Base-by-base conservation (phyloP, 2,113 vertebrate species). In the Gracilinanus agilis region DNA sequence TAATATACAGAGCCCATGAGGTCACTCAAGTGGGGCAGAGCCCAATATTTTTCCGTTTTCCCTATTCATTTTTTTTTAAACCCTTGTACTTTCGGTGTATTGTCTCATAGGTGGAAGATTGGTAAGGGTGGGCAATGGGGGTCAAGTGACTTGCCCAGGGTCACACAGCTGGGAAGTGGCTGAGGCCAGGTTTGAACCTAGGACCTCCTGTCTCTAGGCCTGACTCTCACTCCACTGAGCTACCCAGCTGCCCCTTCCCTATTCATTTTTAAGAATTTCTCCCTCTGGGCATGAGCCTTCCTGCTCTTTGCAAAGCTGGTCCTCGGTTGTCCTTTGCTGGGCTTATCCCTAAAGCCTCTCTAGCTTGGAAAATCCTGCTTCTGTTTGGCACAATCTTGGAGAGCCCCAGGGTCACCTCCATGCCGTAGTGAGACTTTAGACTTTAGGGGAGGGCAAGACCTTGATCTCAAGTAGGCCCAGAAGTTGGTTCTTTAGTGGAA, bases 221-320 rank as follows among this genome's bases (percentile, higher is more conserved):
- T n/a, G n/a, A n/a, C n/a, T n/a, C n/a, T n/a, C n/a, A n/a, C n/a
- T n/a, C n/a, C n/a, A n/a, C n/a, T n/a, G n/a, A n/a, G n/a, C n/a
- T n/a, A n/a, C n/a, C n/a, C n/a, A n/a, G n/a, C n/a, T n/a, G n/a
- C n/a, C n/a, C n/a, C n/a, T n/a, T n/a, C n/a, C 92, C 91, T 91
- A 24, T 90, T 93, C 67, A 90, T 90, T 55, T 93, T 34, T 55
- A 95, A 55, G 40, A 55, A 94, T 96, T 89, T 21, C n/a, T n/a
- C n/a, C 19, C n/a, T 75, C 34, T 75, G 34, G 67, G 67, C 16
- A 21, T 3, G 44, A 90, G 25, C 89, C 88, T 53, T 89, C n/a
- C 67, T 83, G 67, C 67, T 40, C 1, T 75, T 40, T 40, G 34
- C 67, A n/a, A 8, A 75, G 67, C 44, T 89, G 1, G 44, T 44